These are phyloP conservation scores for Cyanoliseus patagonus DNA, from an alignment of 2,113 vertebrate species.

Conservation along the genomic window DNA sequence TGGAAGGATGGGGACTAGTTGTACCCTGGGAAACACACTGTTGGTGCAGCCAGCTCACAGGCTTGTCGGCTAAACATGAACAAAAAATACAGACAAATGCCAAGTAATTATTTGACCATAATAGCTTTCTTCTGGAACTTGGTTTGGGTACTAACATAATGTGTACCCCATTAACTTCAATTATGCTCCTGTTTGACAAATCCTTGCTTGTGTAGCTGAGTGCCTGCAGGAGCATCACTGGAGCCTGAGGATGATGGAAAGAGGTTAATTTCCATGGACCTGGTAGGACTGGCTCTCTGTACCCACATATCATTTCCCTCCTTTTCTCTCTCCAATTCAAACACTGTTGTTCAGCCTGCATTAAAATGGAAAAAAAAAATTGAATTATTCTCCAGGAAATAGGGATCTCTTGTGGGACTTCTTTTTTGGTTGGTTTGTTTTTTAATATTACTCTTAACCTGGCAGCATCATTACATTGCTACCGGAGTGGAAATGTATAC, in stretches of 20 bases:
- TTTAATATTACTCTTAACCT: neutral
- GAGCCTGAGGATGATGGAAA: neutral
- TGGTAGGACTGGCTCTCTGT: neutral
- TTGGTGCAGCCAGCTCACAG: neutral
- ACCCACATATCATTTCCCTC: neutral
- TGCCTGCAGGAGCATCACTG: neutral
- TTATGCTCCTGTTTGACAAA: neutral
- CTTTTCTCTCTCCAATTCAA: neutral
- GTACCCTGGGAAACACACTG: neutral
- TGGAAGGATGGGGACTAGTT: neutral
- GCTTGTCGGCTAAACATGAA: neutral
- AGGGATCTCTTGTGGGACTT: neutral
- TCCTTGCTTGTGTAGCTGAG: neutral
- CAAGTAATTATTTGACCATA: neutral
- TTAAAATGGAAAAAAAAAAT: neutral
- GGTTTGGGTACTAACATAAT: neutral
- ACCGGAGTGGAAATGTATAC: neutral
- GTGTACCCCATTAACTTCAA: neutral
- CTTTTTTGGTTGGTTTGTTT: neutral
- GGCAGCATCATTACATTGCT: neutral
- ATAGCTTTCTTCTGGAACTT: neutral
- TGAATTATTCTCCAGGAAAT: neutral
- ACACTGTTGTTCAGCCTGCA: neutral
- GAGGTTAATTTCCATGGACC: neutral
- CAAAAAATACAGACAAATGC: neutral